Percentiles rank a stretch among this genome's conserved stretches.
phyloP scores from a whole-genome alignment of 2,797 vertebrate genomes.

The Periophthalmus magnuspinnatus region DNA sequence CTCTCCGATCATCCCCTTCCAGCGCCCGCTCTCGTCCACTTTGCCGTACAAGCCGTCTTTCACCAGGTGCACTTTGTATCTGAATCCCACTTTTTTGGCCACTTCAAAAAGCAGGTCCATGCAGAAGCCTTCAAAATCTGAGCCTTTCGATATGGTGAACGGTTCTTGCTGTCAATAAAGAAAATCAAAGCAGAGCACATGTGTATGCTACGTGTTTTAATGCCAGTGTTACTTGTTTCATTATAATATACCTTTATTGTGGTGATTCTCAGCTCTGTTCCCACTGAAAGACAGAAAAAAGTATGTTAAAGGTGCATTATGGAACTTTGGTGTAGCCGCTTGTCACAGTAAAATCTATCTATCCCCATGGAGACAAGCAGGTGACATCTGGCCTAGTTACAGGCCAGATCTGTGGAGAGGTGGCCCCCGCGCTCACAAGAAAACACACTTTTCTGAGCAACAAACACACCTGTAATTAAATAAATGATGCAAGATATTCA shows the following conservation, averaged over 20 bases:
- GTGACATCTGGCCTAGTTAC: neutral
- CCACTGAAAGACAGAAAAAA: constrained; percentile 39
- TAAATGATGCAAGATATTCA: neutral
- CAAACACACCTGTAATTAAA: neutral
- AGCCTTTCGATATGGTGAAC: constrained; percentile 77
- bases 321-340: no score
- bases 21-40: constrained; percentile 76
- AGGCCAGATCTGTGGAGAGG: neutral
- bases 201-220: constrained; percentile 5
- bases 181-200: neutral
- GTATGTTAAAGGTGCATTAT: neutral
- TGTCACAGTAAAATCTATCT: neutral
- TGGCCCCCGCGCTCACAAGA: neutral
- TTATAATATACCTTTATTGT: constrained; percentile 83
- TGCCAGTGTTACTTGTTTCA: neutral
- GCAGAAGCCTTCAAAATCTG: constrained; percentile 86
- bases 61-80: constrained; percentile 83
- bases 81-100: constrained; percentile 82
- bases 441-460: neutral
- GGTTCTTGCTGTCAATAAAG: constrained; percentile 81
- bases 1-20: constrained; percentile 91
- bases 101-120: constrained; percentile 85
- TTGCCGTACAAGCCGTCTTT: constrained; percentile 81
- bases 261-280: constrained; percentile 77
- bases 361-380: neutral